Evolutionary conservation across 2,113 vertebrate species (phyloP).

Genomic region (Anas platyrhynchos): DNA sequence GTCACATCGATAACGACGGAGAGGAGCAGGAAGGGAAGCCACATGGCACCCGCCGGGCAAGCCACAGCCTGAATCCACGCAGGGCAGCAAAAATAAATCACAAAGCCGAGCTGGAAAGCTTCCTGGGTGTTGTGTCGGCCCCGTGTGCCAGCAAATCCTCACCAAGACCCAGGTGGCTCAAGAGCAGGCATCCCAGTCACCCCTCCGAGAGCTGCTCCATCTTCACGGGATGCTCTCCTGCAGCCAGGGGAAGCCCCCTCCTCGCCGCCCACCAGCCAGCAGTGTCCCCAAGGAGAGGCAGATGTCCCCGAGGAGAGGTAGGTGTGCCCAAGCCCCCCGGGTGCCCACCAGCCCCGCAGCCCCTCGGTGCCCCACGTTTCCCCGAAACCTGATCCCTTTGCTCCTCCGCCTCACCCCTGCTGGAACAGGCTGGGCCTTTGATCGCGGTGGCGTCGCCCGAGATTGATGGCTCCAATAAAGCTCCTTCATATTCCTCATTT

Average conservation of each 20-base stretch:
- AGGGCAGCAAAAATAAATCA: not conserved
- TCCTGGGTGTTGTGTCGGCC: not conserved
- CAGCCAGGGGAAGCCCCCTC: not conserved
- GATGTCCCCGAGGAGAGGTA: not conserved
- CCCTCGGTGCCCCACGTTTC: conserved; percentile 30
- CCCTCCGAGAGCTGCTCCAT: not conserved
- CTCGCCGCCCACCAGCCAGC: too few species aligned
- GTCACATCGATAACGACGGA: not conserved
- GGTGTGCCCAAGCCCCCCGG: not conserved
- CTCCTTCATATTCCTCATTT: conserved; percentile 55
- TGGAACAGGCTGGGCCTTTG: conserved; percentile 41
- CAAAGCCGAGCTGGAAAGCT: not conserved
- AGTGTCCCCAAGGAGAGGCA: not conserved
- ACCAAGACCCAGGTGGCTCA: not conserved
- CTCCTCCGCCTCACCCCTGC: conserved; percentile 66
- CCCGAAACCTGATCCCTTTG: conserved; percentile 73
- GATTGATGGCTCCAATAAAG: conserved; percentile 67
- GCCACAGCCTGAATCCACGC: fast-evolving
- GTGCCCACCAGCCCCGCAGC: not conserved
- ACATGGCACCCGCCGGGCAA: not conserved
- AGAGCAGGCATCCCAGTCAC: not conserved
- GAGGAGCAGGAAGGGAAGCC: not conserved
- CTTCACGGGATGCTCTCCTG: not conserved
- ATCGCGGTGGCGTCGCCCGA: conserved; percentile 16
- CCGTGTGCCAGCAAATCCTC: not conserved